Evolutionary conservation across 2,888 invertebrate genomes (phyloP).

Genomic region (Biston stratarius): DNA sequence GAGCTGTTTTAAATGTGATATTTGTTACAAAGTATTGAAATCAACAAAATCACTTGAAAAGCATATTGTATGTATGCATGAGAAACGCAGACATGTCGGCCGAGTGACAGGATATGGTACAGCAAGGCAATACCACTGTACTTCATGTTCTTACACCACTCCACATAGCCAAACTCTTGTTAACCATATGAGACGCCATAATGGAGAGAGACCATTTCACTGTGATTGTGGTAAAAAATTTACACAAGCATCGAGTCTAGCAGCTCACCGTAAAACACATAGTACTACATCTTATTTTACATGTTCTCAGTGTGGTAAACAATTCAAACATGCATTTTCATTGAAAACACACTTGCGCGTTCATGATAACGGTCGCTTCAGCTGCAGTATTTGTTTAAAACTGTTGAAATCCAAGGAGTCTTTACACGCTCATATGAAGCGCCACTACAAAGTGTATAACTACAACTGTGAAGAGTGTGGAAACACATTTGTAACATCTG

Average conservation of each 20-base stretch:
- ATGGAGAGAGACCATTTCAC: constrained; percentile 75
- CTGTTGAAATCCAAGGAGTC: constrained; percentile 73
- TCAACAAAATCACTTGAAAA: constrained; percentile 65
- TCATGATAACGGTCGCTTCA: constrained; percentile 69
- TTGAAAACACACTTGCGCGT: constrained; percentile 75
- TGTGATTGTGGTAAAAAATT: constrained; percentile 81
- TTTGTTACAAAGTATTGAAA: constrained; percentile 70
- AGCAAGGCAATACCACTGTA: constrained; percentile 73
- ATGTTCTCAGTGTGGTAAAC: constrained; percentile 78
- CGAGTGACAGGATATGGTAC: constrained; percentile 74
- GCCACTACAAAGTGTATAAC: constrained; percentile 78
- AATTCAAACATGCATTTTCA: constrained; percentile 79
- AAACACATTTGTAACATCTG: constrained; percentile 76
- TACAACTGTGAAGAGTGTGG: constrained; percentile 82
- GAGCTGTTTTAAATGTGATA: constrained; percentile 52
- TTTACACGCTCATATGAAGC: constrained; percentile 71
- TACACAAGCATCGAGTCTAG: constrained; percentile 75
- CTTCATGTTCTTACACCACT: constrained; percentile 74
- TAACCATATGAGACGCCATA: constrained; percentile 78
- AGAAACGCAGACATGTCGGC: constrained; percentile 69
- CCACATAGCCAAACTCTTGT: constrained; percentile 80
- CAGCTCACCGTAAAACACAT: constrained; percentile 77
- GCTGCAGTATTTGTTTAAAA: constrained; percentile 76
- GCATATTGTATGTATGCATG: constrained; percentile 73
- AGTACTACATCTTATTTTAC: constrained; percentile 71